These are phyloP conservation scores for Bursaphelenchus okinawaensis DNA, from an alignment of 2,888 invertebrate species.

Conservation along the genomic window DNA sequence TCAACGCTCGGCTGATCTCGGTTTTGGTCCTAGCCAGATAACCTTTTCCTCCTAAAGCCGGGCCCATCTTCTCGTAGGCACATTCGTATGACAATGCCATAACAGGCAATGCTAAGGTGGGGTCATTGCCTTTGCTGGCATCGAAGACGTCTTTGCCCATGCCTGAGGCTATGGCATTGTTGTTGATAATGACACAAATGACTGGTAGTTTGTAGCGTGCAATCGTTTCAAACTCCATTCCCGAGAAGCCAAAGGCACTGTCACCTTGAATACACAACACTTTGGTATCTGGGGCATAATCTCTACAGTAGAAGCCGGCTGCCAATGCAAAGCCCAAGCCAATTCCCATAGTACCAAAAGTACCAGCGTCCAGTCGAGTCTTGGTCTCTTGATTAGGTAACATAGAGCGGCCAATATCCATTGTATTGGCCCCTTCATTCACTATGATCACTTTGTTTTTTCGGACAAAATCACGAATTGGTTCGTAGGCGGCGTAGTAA, in stretches of 20 bases:
- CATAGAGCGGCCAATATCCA: constrained; percentile 91
- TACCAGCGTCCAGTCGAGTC: constrained; percentile 63
- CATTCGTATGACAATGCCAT: constrained; percentile 73
- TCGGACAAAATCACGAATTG: constrained; percentile 58
- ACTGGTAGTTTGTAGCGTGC: constrained; percentile 83
- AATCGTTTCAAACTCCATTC: constrained; percentile 96
- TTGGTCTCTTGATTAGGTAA: constrained; percentile 76
- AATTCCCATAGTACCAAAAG: constrained; percentile 69
- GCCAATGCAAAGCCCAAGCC: constrained; percentile 63
- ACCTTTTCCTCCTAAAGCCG: constrained; percentile 76
- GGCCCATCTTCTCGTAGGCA: constrained; percentile 83
- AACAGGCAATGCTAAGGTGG: constrained; percentile 73
- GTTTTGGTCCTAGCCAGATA: constrained; percentile 73
- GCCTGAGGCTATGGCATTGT: constrained; percentile 88
- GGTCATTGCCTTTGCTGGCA: neutral
- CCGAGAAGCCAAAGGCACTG: constrained; percentile 94
- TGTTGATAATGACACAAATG: constrained; percentile 83
- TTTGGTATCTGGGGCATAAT: constrained; percentile 71
- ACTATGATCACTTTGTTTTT: constrained; percentile 73
- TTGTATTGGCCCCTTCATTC: constrained; percentile 95
- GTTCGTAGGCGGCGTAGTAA: constrained; percentile 85
- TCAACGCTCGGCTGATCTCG: constrained; percentile 71
- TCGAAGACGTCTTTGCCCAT: constrained; percentile 64
- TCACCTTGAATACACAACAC: constrained; percentile 66
- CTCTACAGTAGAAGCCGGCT: constrained; percentile 80